Conservation (phyloP, 2,888 invertebrate species). For the Eupithecia subumbrata region DNA sequence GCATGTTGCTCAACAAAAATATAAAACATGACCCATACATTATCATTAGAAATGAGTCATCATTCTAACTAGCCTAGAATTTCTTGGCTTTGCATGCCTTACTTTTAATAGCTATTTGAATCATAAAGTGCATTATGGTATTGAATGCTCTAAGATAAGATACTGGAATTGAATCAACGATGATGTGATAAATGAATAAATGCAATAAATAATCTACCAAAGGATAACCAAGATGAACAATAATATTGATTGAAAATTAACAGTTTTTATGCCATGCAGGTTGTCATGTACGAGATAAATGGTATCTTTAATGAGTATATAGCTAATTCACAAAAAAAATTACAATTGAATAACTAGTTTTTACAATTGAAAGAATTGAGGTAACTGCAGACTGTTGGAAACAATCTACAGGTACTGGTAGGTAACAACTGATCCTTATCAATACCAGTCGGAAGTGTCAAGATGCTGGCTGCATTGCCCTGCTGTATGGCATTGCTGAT, state of each 20-base stretch:
- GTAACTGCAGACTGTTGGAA: no score
- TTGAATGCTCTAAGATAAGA: neutral
- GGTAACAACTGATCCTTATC: no score
- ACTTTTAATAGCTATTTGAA: neutral
- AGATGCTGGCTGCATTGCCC: no score
- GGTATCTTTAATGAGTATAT: no score
- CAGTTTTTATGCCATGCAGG: no score
- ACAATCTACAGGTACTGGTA: no score
- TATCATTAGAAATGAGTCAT: slow-evolving; percentile 20
- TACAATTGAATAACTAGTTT: no score
- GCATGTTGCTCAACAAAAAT: neutral
- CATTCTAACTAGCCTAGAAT: neutral
- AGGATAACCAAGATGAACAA: neutral
- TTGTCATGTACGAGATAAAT: no score
- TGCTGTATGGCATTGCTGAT: no score
- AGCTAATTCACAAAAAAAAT: no score
- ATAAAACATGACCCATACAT: slow-evolving; percentile 9
- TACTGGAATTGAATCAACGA: neutral
- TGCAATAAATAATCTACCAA: neutral
- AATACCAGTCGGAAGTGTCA: no score
- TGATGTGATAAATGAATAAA: neutral
- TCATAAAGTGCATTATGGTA: slow-evolving; percentile 1
- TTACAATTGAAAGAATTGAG: no score
- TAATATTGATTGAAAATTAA: neutral
- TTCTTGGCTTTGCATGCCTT: neutral